Percentiles rank a stretch among this genome's conserved stretches.
These are phyloP conservation scores for Todiramphus chloris DNA, from an alignment of 2,113 vertebrate species.

Conservation along the genomic window DNA sequence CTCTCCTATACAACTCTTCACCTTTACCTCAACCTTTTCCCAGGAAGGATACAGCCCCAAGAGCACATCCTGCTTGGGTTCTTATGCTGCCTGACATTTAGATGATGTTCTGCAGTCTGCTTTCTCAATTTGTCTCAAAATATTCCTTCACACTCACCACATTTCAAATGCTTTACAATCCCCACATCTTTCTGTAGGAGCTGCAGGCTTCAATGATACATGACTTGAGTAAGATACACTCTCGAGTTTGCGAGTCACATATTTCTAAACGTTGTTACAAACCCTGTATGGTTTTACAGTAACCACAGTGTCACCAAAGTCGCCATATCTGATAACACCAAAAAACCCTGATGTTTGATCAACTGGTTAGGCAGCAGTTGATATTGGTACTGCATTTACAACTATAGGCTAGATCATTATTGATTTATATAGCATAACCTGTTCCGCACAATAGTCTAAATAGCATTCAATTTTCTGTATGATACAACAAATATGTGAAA, in stretches of 20 bases:
- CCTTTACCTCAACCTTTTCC: background rate
- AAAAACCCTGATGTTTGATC: background rate
- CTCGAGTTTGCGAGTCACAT: background rate
- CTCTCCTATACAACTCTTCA: background rate
- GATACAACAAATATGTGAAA: background rate
- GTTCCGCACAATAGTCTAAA: background rate
- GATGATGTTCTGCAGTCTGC: background rate
- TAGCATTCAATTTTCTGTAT: background rate
- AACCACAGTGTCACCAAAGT: background rate
- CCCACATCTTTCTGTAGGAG: background rate
- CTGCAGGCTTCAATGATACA: background rate
- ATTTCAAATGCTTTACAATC: background rate
- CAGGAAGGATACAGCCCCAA: too few relatives aligned
- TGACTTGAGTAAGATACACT: background rate
- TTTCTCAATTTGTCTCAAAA: background rate
- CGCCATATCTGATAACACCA: background rate
- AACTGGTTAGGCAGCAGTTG: background rate
- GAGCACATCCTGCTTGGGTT: fast-evolving
- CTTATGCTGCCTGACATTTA: background rate
- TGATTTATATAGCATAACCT: background rate
- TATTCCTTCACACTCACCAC: background rate
- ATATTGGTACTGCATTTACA: background rate
- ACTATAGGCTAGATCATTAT: background rate
- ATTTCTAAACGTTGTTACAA: background rate
- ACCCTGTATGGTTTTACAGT: background rate